phyloP scores from a whole-genome alignment of 2,113 vertebrate genomes.

The Poeciliopsis occidentalis region DNA sequence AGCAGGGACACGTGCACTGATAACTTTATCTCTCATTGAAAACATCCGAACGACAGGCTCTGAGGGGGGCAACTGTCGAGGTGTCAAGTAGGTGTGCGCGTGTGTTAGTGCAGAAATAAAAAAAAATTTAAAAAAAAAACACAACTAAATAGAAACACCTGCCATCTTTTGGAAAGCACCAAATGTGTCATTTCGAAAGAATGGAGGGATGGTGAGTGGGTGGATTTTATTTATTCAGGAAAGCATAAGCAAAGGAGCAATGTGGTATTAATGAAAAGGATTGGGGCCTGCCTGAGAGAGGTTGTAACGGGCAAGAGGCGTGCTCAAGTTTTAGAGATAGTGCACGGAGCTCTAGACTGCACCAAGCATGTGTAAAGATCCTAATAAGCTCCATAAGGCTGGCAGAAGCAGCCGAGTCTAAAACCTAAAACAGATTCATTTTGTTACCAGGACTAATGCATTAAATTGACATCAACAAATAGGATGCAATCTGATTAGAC shows the following conservation, averaged over 20 bases:
- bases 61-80: neutral
- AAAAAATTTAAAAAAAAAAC: neutral
- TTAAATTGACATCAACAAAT: neutral
- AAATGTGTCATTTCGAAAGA: slow-evolving; percentile 64
- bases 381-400: slow-evolving; percentile 39
- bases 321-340: slow-evolving; percentile 19
- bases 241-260: slow-evolving; percentile 45
- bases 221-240: slow-evolving; percentile 39
- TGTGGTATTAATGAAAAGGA: slow-evolving; percentile 42
- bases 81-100: slow-evolving; percentile 12
- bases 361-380: slow-evolving; percentile 16
- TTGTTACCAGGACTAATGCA: neutral
- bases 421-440: neutral
- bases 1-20: slow-evolving; percentile 26
- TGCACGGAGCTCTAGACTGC: neutral
- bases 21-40: slow-evolving; percentile 41
- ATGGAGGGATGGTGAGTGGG: slow-evolving; percentile 39
- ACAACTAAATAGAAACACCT: slow-evolving; percentile 52
- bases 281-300: slow-evolving; percentile 14
- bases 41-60: slow-evolving; percentile 15
- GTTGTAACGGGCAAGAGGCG: slow-evolving; percentile 2
- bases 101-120: slow-evolving; percentile 1
- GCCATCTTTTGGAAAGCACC: slow-evolving; percentile 48
- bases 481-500: neutral
- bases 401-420: slow-evolving; percentile 9